A percentile compares a stretch with the other conserved stretches of the same genome.
These are phyloP conservation scores for Burhinus bistriatus DNA, from an alignment of 2,113 vertebrate species.

Conservation along the genomic window DNA sequence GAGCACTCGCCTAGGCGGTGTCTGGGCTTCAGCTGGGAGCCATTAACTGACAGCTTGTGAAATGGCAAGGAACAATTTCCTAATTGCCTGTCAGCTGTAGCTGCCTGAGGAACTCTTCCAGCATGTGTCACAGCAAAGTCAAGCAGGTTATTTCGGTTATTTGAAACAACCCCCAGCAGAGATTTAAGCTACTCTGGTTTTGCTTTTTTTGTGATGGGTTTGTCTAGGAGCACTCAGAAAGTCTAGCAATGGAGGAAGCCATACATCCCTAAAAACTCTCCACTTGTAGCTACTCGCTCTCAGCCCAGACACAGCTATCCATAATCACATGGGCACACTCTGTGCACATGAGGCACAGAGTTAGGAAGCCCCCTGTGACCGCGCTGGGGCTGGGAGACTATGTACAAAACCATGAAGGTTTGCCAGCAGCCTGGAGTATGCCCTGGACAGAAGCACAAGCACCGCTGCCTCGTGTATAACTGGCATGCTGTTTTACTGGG, in stretches of 20 bases:
- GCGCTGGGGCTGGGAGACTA: fast-evolving
- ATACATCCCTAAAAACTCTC: neutral
- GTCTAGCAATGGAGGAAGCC: neutral
- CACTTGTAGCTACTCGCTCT: neutral
- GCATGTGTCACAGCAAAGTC: neutral
- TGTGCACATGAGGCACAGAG: neutral
- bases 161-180: neutral
- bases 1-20: neutral
- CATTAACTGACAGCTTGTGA: conserved; percentile 62
- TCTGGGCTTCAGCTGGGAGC: conserved; percentile 48
- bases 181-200: neutral
- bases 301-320: neutral
- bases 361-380: neutral
- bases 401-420: neutral
- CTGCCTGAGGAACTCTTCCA: conserved; percentile 26
- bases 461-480: neutral
- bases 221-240: neutral
- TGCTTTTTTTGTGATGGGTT: neutral
- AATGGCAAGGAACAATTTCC: conserved; percentile 51
- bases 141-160: conserved; percentile 41
- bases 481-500: neutral
- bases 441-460: neutral
- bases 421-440: neutral
- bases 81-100: conserved; percentile 60
- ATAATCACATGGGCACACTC: neutral